Conservation (phyloP, 2,888 invertebrate genomes). For the Drosophila emarginata region DNA sequence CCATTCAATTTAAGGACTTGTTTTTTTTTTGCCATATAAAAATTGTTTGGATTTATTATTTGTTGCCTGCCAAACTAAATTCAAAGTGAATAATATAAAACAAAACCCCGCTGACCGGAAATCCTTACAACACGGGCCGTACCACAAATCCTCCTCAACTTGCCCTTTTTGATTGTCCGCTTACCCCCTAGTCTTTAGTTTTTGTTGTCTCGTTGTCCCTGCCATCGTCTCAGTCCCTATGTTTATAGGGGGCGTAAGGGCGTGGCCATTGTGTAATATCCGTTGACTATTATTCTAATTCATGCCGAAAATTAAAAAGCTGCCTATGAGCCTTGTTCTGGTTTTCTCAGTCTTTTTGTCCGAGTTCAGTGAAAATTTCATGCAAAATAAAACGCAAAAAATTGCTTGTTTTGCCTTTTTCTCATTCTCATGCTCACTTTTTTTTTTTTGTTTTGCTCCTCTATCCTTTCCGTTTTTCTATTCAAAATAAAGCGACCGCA, state of each 20-base stretch:
- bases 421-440: conserved; percentile 6
- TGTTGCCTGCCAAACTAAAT: conserved; percentile 25
- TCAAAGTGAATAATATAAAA: conserved; percentile 20
- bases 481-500: conserved; percentile 70
- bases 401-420: conserved; percentile 34
- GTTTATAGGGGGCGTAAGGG: conserved; percentile 2
- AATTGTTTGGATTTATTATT: background rate
- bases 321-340: conserved; percentile 37
- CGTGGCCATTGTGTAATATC: conserved; percentile 64
- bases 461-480: conserved; percentile 60
- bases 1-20: background rate
- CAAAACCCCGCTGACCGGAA: conserved; percentile 55
- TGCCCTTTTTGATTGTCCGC: background rate
- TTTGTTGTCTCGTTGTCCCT: too few relatives aligned
- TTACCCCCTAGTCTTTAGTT: background rate
- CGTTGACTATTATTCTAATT: conserved; percentile 75
- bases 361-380: conserved; percentile 56
- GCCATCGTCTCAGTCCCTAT: background rate
- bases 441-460: conserved; percentile 14
- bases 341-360: conserved; percentile 32
- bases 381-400: conserved; percentile 63
- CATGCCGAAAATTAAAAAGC: conserved; percentile 72
- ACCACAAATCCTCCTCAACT: background rate
- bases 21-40: background rate
- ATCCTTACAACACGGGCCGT: conserved; percentile 50